Conservation (phyloP, 2,113 vertebrate genomes). For the western clawed frog (Xenopus tropicalis) region DNA sequence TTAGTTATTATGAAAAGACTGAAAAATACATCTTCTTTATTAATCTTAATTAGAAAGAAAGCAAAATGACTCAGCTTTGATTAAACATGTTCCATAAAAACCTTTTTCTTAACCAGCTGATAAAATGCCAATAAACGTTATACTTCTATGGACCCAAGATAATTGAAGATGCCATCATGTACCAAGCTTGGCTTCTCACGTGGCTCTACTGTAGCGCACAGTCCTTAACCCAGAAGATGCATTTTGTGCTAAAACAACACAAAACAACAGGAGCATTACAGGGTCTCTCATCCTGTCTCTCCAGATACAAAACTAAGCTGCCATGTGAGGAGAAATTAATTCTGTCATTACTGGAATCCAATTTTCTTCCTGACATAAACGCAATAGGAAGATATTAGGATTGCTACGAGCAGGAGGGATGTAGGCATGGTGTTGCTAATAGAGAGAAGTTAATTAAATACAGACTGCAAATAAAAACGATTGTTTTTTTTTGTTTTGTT, state of each 20-base stretch:
- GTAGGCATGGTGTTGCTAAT: constrained; percentile 30
- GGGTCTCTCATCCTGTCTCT: not conserved
- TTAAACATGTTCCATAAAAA: too few species aligned
- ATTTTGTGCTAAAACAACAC: not conserved
- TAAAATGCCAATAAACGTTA: too few species aligned
- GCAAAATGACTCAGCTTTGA: too few species aligned
- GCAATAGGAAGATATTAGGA: constrained; percentile 49
- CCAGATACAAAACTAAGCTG: fast-evolving
- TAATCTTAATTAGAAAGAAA: too few species aligned
- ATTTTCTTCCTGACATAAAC: constrained; percentile 52
- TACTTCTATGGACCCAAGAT: too few species aligned
- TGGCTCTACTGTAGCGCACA: too few species aligned
- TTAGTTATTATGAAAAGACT: too few species aligned
- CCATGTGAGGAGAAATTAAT: constrained; percentile 46
- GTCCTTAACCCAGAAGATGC: too few species aligned
- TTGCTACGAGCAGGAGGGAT: constrained; percentile 12
- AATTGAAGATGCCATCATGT: too few species aligned
- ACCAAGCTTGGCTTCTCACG: too few species aligned
- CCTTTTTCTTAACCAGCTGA: too few species aligned
- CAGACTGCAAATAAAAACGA: constrained; percentile 25
- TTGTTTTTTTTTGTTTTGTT: not conserved
- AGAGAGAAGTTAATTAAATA: constrained; percentile 52
- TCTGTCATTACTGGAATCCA: constrained; percentile 48
- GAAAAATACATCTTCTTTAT: too few species aligned
- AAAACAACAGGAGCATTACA: not conserved